Base-by-base conservation (phyloP, 1,140 invertebrate genomes). In the Lasioglossum albipes region DNA sequence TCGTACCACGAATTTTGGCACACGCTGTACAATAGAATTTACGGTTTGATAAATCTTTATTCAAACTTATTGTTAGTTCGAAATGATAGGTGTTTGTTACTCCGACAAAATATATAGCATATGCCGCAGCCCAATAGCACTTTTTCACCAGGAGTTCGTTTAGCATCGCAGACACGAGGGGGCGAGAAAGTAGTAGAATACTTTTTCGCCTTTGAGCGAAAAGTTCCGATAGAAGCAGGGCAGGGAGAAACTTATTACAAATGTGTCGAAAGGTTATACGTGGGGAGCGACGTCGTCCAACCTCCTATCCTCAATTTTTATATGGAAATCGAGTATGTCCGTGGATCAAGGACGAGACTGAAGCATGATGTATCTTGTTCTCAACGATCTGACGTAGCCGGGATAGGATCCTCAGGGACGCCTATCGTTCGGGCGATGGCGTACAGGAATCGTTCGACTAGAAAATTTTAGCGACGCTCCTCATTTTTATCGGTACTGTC, bases 251-350 rank as follows among this genome's bases (percentile, higher is more conserved):
- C 81, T 85, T 57, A 77, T 86, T 85, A 85, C 41, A 72, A 78
- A 82, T 69, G 75, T 79, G 68, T 76, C 42, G 73, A 52, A 57
- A 85, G 65, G 45, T 71, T 66, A 31, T 20, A 36, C 52, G 31
- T 76, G 31, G 64, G 69, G 75, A 65, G 62, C 68, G 52, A 69
- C 59, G 62, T 31, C 27, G n/a, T 27, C 62, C 31, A 54, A n/a
- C 66, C 6, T 45, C 71, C 16, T 57, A 61, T 73, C 78, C 71
- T 70, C 84, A 87, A 86, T 87, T 87, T 87, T 82, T 86, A 84
- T 78, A 87, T 87, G 82, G 85, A 86, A 87, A 87, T 87, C 82
- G 78, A 67, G 49, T 68, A 45, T 68, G 81, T 81, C 64, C 61
- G n/a, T 9, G 57, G 57, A 59, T 59, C 75, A 78, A 64, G 64